These are phyloP conservation scores for Cyclina sinensis DNA, from an alignment of 1,140 invertebrate genomes.

Conservation along the genomic window DNA sequence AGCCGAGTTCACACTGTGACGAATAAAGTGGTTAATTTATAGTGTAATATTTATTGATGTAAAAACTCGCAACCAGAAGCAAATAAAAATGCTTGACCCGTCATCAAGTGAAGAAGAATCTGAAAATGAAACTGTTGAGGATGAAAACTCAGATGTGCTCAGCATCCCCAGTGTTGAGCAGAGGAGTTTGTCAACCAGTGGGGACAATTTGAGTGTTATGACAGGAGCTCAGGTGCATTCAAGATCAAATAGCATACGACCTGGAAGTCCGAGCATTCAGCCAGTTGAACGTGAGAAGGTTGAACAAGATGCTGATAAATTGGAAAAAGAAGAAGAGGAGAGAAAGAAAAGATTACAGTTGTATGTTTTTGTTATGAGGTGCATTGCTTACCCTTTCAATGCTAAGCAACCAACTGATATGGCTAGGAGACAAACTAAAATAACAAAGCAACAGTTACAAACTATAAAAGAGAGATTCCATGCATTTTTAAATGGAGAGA, in stretches of 20 bases:
- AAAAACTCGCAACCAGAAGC: neutral
- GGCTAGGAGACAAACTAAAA: conserved; percentile 92
- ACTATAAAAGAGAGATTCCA: conserved; percentile 98
- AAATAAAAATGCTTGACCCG: conserved; percentile 87
- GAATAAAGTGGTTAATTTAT: neutral
- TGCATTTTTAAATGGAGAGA: conserved; percentile 93
- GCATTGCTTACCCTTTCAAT: conserved; percentile 99
- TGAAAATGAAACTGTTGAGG: conserved; percentile 85
- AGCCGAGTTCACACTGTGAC: neutral
- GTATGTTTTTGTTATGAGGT: conserved; percentile 99
- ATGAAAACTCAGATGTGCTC: conserved; percentile 87
- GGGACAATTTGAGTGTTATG: conserved; percentile 86
- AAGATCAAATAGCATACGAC: conserved; percentile 89
- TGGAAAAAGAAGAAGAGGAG: conserved; percentile 86
- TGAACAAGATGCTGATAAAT: conserved; percentile 84
- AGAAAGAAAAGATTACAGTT: conserved; percentile 91
- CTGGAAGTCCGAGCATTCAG: conserved; percentile 94
- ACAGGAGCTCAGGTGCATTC: conserved; percentile 82
- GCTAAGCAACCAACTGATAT: conserved; percentile 99
- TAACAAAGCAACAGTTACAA: conserved; percentile 98
- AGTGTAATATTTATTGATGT: neutral
- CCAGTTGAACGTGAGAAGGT: conserved; percentile 88
- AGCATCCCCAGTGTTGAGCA: conserved; percentile 85
- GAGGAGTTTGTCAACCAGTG: conserved; percentile 86
- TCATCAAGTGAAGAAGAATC: conserved; percentile 88